Conservation (phyloP, 2,888 invertebrate genomes). For the Drosophila mulleri region DNA sequence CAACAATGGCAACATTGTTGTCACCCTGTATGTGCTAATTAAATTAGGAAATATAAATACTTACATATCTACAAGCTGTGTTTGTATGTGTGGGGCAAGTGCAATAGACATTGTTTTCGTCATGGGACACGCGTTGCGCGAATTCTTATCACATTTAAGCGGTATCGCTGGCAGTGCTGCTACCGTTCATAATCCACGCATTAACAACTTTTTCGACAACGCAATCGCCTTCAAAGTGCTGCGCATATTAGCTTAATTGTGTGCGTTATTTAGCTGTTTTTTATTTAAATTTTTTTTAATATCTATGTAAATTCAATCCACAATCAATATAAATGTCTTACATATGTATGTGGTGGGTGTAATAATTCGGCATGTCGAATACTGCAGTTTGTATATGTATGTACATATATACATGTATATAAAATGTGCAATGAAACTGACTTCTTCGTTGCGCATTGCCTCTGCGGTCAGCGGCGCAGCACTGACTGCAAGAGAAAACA, state of each 20-base stretch:
- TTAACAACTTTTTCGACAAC: constrained; percentile 27
- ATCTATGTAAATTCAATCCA: neutral
- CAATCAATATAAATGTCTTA: neutral
- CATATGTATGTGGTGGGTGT: neutral
- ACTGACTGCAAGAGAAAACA: neutral
- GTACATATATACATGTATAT: too few relatives aligned
- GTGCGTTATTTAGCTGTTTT: neutral
- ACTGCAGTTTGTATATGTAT: constrained; percentile 1
- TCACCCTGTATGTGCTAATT: constrained; percentile 45
- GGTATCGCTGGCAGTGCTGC: constrained; percentile 36
- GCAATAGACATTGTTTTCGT: constrained; percentile 33
- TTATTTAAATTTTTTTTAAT: neutral
- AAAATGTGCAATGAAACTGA: neutral
- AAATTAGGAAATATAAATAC: constrained; percentile 33
- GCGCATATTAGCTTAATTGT: constrained; percentile 7
- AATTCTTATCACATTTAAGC: constrained; percentile 47
- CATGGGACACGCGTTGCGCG: constrained; percentile 49
- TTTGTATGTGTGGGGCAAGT: constrained; percentile 24
- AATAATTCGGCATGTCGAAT: constrained; percentile 12
- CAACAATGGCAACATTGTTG: neutral
- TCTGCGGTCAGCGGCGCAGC: constrained; percentile 9
- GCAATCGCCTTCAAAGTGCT: constrained; percentile 27
- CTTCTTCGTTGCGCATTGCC: constrained; percentile 10
- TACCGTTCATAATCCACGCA: constrained; percentile 59
- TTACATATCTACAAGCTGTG: neutral